These are phyloP conservation scores for Ceryle rudis DNA, from an alignment of 2,797 vertebrate genomes.

Conservation along the genomic window DNA sequence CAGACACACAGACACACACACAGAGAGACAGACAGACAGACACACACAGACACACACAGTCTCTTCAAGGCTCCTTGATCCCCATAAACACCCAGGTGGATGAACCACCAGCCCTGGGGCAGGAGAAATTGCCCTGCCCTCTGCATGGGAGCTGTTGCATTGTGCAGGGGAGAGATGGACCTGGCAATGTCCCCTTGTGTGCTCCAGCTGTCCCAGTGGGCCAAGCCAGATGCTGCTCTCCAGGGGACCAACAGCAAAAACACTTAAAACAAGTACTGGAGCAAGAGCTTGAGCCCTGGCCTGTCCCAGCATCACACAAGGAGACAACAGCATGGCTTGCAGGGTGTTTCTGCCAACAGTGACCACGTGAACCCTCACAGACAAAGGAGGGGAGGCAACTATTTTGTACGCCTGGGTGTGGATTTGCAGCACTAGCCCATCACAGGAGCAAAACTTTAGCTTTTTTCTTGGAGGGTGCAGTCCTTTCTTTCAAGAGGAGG, in stretches of 20 bases:
- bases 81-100: background rate
- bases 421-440: background rate
- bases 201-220: background rate
- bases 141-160: fast-evolving
- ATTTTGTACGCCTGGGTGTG: background rate
- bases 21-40: background rate
- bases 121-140: background rate
- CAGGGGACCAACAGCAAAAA: background rate
- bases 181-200: background rate
- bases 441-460: background rate
- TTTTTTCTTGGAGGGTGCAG: background rate
- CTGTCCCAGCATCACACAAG: background rate
- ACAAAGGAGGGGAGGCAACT: background rate
- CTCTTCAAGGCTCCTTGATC: background rate
- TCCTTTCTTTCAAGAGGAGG: background rate
- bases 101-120: background rate
- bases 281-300: background rate
- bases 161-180: background rate
- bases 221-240: fast-evolving
- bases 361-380: background rate
- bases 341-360: background rate
- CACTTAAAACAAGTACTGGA: background rate
- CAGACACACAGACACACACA: background rate
- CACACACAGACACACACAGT: too few species aligned
- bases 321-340: background rate